Conservation (phyloP, 2,113 vertebrate species). For the Ailuropoda melanoleuca region DNA sequence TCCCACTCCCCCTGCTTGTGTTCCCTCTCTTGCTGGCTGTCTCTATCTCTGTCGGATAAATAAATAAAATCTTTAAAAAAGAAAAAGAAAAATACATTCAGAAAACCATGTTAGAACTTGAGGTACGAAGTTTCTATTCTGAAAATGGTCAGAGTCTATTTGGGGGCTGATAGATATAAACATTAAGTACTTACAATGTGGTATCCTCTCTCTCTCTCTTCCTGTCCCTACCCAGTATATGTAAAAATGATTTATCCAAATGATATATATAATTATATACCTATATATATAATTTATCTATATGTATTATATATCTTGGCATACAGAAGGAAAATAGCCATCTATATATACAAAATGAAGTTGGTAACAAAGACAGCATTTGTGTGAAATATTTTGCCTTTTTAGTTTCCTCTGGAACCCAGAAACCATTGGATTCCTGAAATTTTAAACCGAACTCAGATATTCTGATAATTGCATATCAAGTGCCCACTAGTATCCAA, state of each 20-base stretch:
- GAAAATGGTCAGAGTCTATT: neutral
- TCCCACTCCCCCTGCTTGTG: too few relatives aligned
- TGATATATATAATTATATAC: neutral
- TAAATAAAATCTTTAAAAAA: too few relatives aligned
- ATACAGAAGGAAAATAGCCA: neutral
- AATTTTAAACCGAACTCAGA: neutral
- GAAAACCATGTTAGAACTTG: neutral
- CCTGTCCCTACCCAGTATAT: neutral
- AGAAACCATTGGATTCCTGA: neutral
- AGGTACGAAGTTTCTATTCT: neutral
- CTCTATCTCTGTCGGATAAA: too few relatives aligned
- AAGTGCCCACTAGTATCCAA: neutral
- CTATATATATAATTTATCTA: neutral
- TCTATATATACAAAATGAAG: neutral
- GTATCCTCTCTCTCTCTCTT: neutral
- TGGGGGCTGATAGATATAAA: neutral
- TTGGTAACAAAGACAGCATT: neutral
- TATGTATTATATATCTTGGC: neutral
- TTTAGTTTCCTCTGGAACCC: neutral
- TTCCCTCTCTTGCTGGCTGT: too few relatives aligned
- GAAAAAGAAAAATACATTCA: neutral
- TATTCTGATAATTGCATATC: neutral
- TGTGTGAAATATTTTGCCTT: neutral
- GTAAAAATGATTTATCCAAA: neutral
- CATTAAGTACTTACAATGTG: neutral